Conservation (phyloP, 2,113 vertebrate genomes). For the Ploceus nigricollis region DNA sequence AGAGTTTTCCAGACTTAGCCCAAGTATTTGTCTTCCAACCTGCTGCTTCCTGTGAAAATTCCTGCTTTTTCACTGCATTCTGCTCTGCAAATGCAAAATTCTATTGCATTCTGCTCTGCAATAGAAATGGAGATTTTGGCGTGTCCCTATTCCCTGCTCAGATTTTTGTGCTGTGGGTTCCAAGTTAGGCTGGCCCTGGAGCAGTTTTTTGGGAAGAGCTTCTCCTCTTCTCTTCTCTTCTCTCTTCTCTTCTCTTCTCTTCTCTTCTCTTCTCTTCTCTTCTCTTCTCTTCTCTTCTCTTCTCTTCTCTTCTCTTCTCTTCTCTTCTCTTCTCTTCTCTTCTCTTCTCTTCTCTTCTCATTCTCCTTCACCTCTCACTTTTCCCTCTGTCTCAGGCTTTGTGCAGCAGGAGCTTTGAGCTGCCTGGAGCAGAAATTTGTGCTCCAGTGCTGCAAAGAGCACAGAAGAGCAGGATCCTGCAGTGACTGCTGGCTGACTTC, state of each 20-base stretch:
- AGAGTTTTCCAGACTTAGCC: neutral
- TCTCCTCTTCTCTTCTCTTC: no score
- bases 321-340: no score
- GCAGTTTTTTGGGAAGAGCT: neutral
- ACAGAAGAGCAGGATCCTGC: neutral
- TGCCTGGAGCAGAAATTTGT: neutral
- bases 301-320: no score
- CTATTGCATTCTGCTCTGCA: neutral
- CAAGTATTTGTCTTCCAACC: neutral
- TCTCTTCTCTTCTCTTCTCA: no score
- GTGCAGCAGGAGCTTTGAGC: neutral
- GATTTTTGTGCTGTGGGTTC: neutral
- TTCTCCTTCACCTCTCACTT: neutral
- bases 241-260: no score
- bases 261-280: no score
- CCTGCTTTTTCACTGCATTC: neutral
- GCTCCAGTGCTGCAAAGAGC: no score
- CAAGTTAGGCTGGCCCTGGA: fast-evolving
- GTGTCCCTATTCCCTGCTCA: neutral
- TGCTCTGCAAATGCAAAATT: neutral
- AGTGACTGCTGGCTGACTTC: neutral
- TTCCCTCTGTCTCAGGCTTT: neutral
- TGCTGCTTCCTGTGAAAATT: neutral
- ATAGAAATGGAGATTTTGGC: neutral
- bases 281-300: no score